Evolutionary conservation across 2,888 invertebrate species (phyloP), one percentile per base, ranked within the genome.

Genomic region (Acrobasis suavella): DNA sequence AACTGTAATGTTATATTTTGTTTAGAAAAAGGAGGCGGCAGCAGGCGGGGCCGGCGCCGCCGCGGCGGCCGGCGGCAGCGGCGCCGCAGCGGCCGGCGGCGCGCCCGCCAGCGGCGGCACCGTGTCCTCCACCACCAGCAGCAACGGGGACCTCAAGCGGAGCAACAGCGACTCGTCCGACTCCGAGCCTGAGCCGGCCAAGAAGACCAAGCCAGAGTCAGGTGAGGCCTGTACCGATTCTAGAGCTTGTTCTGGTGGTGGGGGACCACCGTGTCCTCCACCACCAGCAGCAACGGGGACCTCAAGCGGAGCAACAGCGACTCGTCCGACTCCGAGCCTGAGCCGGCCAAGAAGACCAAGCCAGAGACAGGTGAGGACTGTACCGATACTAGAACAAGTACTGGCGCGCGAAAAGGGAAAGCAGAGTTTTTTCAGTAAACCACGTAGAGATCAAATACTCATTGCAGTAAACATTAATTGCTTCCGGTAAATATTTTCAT

Each of bases 341-440:
- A 87, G 9, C 83, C 87, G 1, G 77, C 80, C 64, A 91, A 91
- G 84, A 88, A 87, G 65, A 1, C 67, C n/a, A 89, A 89, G 68
- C 62, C 69, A 0, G 88, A 87, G 0, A 78, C 83, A 60, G 69
- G 86, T 88, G 17, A 75, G 80, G 73, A 12, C 17, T 6, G 60
- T 52, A 22, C 1, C 22, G 22, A 22, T 22, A 22, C 22, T 22
- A 22, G 22, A 22, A 3, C 22, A 2, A 3, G 22, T 22, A 22
- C 22, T 22, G 22, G 22, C 22, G 22, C n/a, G n/a, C n/a, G n/a
- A n/a, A n/a, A n/a, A n/a, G n/a, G n/a, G n/a, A n/a, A n/a, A n/a
- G n/a, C n/a, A n/a, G n/a, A n/a, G n/a, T n/a, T n/a, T n/a, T n/a
- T n/a, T n/a, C n/a, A n/a, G n/a, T n/a, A n/a, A n/a, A n/a, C n/a